A percentile compares a stretch with the other conserved stretches of the same genome.
Evolutionary conservation across 2,888 invertebrate species (phyloP).

Genomic region (Sinotaia quadrata): DNA sequence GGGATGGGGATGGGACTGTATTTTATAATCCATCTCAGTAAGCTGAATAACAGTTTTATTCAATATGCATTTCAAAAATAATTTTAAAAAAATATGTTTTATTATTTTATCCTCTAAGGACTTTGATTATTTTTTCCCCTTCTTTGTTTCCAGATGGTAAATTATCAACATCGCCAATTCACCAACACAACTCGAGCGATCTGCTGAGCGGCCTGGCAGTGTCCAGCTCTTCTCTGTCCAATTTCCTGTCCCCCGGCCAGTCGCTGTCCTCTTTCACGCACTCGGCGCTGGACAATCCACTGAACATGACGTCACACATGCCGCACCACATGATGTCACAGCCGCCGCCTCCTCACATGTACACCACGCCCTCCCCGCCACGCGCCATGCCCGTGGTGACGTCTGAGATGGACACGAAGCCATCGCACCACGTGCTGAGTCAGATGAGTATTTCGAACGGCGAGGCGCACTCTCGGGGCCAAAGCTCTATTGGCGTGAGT

Average conservation of each 20-base stretch:
- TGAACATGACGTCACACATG: constrained; percentile 9
- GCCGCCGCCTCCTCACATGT: constrained; percentile 3
- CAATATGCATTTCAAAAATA: too few relatives aligned
- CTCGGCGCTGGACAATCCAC: background rate
- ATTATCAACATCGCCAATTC: too few relatives aligned
- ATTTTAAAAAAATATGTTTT: too few relatives aligned
- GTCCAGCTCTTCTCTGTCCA: background rate
- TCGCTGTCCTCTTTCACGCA: background rate
- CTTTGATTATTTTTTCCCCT: too few relatives aligned
- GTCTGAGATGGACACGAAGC: constrained; percentile 14
- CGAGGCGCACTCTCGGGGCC: background rate
- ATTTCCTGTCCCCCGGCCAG: background rate
- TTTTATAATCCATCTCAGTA: too few relatives aligned
- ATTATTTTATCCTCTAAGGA: too few relatives aligned
- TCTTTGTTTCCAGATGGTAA: too few relatives aligned
- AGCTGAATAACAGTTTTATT: too few relatives aligned
- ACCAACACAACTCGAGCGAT: too few relatives aligned
- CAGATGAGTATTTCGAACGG: background rate
- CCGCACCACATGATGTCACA: constrained; percentile 6
- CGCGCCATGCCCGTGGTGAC: background rate
- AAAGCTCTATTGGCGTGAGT: background rate
- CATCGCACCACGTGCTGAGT: constrained; percentile 10
- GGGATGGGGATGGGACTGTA: too few relatives aligned
- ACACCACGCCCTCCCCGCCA: constrained; percentile 15
- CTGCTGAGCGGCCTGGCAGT: too few relatives aligned